Percentiles rank a stretch among this genome's conserved stretches.
These are phyloP conservation scores for Lepisosteus oculatus DNA, from an alignment of 2,113 vertebrate genomes.

Conservation along the genomic window DNA sequence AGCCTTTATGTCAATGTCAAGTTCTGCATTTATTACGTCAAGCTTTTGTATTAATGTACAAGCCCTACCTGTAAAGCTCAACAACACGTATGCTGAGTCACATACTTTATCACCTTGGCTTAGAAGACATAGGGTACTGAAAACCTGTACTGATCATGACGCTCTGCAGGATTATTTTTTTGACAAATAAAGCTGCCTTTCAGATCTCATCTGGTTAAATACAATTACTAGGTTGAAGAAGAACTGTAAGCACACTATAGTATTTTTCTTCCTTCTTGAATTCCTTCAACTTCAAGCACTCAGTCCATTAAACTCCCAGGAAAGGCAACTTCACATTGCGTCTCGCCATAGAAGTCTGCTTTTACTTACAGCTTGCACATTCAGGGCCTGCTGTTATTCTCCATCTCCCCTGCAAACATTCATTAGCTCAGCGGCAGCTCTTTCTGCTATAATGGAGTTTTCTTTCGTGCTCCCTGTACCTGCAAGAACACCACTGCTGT, in stretches of 20 bases:
- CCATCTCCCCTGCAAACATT: background rate
- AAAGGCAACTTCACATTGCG: background rate
- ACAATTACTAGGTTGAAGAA: background rate
- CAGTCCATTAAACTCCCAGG: background rate
- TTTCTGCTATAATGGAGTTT: background rate
- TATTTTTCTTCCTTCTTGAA: background rate
- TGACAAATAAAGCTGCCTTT: too few relatives aligned
- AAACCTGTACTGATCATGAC: too few relatives aligned
- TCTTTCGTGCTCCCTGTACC: background rate
- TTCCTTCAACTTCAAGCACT: background rate
- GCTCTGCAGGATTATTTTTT: too few relatives aligned
- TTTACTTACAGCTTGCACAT: background rate
- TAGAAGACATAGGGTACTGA: too few relatives aligned
- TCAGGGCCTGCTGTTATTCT: conserved; percentile 4
- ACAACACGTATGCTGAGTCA: too few relatives aligned
- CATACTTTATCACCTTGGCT: too few relatives aligned
- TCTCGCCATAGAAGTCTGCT: background rate
- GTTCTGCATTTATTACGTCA: too few relatives aligned
- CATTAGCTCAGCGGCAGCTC: conserved; percentile 1
- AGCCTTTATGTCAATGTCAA: too few relatives aligned
- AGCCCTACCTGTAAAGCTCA: too few relatives aligned
- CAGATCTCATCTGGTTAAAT: background rate
- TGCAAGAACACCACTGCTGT: background rate
- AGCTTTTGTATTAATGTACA: too few relatives aligned
- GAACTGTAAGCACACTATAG: background rate